Evolutionary conservation across 2,888 invertebrate species (phyloP), one percentile per base, ranked within the genome.

Genomic region (Rhaphigaster nebulosa): DNA sequence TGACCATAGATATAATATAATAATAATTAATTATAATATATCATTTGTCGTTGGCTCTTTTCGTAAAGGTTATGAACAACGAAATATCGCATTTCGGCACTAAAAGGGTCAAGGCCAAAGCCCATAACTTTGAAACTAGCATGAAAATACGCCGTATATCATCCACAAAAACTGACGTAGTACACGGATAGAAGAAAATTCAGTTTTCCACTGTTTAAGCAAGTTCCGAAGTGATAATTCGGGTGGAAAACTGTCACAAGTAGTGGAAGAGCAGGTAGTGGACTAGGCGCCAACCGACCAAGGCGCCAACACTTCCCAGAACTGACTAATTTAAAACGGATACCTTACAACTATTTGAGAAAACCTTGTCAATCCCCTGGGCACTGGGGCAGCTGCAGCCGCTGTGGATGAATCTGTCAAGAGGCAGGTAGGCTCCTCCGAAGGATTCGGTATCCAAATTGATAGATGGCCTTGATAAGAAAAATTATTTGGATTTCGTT

Each of bases 281-380:
- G 70, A 1, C 34, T 8, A 65, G 70, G 70, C 70, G 70, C 70
- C 70, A 34, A 34, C 38, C 3, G 4, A 20, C 20, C 5, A 3
- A 70, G 70, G 70, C 70, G 70, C 70, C 70, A 70, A 34, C 34
- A 20, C 70, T 70, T 70, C 70, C 70, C 18, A 70, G 70, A 70
- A 70, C 34, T 70, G 29, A 65, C 65, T 26, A n/a, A 34, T 65
- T 65, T 34, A 29, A 65, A 65, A 65, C 65, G 34, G 70, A 70
- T 70, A 34, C 70, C 70, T 70, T 70, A 70, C 70, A 34, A 65
- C 70, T 70, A 70, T 70, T 70, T 70, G 34, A 20, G 70, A 6
- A 70, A 70, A 34, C 15, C 70, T 70, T 70, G 70, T 70, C 70
- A 70, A 70, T 70, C 70, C 6, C 70, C 60, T 6, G 10, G 60